These are phyloP conservation scores for Baccha elongata DNA, from an alignment of 2,888 invertebrate species.

Conservation along the genomic window DNA sequence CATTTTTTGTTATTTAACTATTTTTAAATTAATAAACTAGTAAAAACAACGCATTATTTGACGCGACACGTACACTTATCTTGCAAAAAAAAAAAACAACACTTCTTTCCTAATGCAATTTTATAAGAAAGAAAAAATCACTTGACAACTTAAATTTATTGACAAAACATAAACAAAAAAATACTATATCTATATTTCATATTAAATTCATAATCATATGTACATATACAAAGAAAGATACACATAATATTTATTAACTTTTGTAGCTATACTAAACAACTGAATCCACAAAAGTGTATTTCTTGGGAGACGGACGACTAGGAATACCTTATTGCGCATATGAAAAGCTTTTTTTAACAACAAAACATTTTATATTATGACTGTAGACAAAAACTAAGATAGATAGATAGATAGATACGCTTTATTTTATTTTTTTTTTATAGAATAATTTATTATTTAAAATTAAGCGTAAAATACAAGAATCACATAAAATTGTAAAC, in stretches of 20 bases:
- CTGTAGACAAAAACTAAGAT: background rate
- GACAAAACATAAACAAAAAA: conserved; percentile 5
- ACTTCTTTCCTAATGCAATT: background rate
- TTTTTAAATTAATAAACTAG: too few relatives aligned
- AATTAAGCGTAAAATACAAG: conserved; percentile 1
- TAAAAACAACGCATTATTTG: too few relatives aligned
- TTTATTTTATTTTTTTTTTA: background rate
- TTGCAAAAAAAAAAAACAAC: background rate
- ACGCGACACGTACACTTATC: background rate
- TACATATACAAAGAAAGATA: background rate
- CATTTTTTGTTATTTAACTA: too few relatives aligned
- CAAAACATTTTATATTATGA: conserved; percentile 2
- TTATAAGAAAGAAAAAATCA: background rate
- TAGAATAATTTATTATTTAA: background rate
- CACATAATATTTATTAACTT: background rate
- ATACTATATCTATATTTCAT: background rate
- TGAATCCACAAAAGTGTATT: conserved; percentile 40
- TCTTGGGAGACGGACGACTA: background rate
- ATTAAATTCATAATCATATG: conserved; percentile 2
- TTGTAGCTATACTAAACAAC: background rate
- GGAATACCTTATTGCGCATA: conserved; percentile 27
- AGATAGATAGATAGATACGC: conserved; percentile 9
- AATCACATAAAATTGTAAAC: conserved; percentile 41
- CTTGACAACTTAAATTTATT: conserved; percentile 14
- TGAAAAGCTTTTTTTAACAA: conserved; percentile 29